Conservation (phyloP, 2,888 invertebrate genomes). For the Quadroppia sp. region DNA sequence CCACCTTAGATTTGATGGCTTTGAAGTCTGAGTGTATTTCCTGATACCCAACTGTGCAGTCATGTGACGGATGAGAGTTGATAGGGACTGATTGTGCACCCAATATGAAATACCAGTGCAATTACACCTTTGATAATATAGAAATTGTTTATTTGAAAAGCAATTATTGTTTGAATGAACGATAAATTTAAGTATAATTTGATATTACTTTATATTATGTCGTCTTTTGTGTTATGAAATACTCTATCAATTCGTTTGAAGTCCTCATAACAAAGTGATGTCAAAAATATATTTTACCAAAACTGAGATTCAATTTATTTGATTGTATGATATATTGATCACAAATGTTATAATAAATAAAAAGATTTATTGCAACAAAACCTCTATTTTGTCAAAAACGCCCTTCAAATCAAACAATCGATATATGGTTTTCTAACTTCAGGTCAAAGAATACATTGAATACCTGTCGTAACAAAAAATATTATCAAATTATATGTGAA, state of each 20-base stretch:
- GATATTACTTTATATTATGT: too few species aligned
- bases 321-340: neutral
- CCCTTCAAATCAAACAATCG: conserved; percentile 9
- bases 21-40: neutral
- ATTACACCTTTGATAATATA: neutral
- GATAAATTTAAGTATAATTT: too few species aligned
- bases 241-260: neutral
- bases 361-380: conserved; percentile 9
- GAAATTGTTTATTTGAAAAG: too few species aligned
- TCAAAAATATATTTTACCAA: neutral
- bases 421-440: neutral
- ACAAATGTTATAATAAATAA: neutral
- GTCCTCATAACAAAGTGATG: neutral
- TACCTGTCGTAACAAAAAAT: too few species aligned
- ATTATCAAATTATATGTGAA: too few species aligned
- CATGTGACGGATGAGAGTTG: conserved; percentile 10
- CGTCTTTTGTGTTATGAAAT: too few species aligned
- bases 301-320: neutral
- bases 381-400: neutral
- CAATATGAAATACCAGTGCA: neutral
- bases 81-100: too few species aligned
- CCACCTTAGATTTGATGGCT: neutral
- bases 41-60: conserved; percentile 11
- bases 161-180: too few species aligned
- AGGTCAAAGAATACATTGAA: neutral